Evolutionary conservation across 2,797 vertebrate species (phyloP).

Genomic region (Sylvia borin): DNA sequence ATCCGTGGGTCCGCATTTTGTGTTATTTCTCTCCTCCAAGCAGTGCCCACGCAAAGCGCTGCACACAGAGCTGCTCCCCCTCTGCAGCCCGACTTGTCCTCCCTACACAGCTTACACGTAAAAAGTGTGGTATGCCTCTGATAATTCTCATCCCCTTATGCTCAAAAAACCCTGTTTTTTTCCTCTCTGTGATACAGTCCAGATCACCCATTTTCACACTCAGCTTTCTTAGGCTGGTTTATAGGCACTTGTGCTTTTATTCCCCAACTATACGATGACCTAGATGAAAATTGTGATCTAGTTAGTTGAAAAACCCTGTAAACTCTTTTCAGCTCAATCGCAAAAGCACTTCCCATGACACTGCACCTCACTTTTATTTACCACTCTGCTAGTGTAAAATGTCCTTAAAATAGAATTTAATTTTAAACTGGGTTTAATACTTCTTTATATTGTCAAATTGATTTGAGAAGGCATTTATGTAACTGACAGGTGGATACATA

Average conservation of each 20-base stretch:
- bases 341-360: not conserved
- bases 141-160: not conserved
- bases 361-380: slow-evolving; percentile 3
- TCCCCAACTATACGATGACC: not conserved
- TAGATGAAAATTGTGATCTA: slow-evolving; percentile 11
- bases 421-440: slow-evolving; percentile 5
- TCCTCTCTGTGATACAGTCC: not conserved
- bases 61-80: not conserved
- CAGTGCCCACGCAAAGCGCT: not conserved
- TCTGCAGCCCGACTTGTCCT: slow-evolving; percentile 1
- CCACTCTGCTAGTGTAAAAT: not conserved
- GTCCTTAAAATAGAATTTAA: slow-evolving; percentile 24
- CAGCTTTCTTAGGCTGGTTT: not conserved
- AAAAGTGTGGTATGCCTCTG: not conserved
- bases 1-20: not conserved
- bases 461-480: slow-evolving; percentile 28
- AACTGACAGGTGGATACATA: not conserved
- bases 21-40: not conserved
- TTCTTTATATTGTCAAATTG: slow-evolving; percentile 2
- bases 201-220: slow-evolving; percentile 19
- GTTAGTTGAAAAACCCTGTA: not conserved
- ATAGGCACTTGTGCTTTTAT: not conserved
- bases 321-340: not conserved
- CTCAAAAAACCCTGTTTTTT: not conserved
- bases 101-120: not conserved